Evolutionary conservation across 2,113 vertebrate species (phyloP).

Genomic region (Puntigrus tetrazona): DNA sequence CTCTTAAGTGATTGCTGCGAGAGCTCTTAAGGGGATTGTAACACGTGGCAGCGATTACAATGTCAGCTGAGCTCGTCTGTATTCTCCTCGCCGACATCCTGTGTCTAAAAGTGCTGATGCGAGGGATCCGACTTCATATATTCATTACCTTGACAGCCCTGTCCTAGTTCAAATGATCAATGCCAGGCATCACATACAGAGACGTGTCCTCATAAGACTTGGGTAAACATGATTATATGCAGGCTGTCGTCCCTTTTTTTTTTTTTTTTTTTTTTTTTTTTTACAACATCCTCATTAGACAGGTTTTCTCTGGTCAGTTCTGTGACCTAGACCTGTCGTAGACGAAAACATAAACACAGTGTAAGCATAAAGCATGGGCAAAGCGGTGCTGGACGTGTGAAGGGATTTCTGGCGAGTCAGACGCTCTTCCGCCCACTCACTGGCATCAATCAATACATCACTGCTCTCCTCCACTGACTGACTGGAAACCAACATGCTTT

Average conservation of each 20-base stretch:
- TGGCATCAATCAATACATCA: slow-evolving; percentile 75
- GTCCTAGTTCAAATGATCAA: slow-evolving; percentile 46
- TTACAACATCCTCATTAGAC: slow-evolving; percentile 37
- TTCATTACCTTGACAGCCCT: slow-evolving; percentile 56
- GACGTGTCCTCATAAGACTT: slow-evolving; percentile 45
- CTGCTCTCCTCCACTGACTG: slow-evolving; percentile 59
- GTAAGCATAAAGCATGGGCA: slow-evolving; percentile 9
- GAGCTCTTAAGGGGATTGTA: slow-evolving; percentile 63
- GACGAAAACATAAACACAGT: slow-evolving; percentile 21
- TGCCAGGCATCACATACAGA: slow-evolving; percentile 40
- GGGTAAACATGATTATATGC: slow-evolving; percentile 32
- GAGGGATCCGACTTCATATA: slow-evolving; percentile 48
- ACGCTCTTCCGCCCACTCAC: slow-evolving; percentile 70
- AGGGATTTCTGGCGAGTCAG: slow-evolving; percentile 64
- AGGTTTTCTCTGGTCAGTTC: slow-evolving; percentile 33
- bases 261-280: too few species aligned
- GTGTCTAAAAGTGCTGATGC: slow-evolving; percentile 54
- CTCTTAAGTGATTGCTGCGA: slow-evolving; percentile 64
- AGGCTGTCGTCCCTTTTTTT: not conserved
- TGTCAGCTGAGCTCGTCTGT: slow-evolving; percentile 46
- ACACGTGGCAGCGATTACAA: slow-evolving; percentile 46
- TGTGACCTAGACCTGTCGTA: slow-evolving; percentile 37
- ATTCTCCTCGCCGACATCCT: slow-evolving; percentile 36
- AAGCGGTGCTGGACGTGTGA: slow-evolving; percentile 27
- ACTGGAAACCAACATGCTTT: slow-evolving; percentile 44